phyloP scores from a whole-genome alignment of 2,797 vertebrate genomes.

The Iguana delicatissima region DNA sequence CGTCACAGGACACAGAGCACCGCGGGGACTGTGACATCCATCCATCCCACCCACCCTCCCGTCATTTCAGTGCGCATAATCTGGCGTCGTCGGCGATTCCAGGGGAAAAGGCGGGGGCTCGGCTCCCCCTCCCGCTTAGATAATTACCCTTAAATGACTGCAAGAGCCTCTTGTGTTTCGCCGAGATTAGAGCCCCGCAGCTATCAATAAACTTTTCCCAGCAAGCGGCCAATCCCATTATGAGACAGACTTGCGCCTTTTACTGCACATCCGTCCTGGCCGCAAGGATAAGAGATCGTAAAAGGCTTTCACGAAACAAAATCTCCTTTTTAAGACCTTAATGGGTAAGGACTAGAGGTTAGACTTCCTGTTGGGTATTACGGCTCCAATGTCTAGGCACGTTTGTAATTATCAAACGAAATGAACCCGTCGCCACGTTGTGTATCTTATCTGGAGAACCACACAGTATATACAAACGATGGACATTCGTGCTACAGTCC shows the following conservation, averaged over 20 bases:
- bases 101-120: slow-evolving; percentile 83
- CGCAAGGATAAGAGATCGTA: slow-evolving; percentile 66
- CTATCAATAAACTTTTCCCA: slow-evolving; percentile 85
- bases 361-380: slow-evolving; percentile 15
- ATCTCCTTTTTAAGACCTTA: slow-evolving; percentile 34
- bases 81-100: slow-evolving; percentile 85
- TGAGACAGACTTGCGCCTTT: slow-evolving; percentile 71
- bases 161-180: slow-evolving; percentile 86
- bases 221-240: slow-evolving; percentile 80
- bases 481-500: not conserved
- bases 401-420: not conserved
- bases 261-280: slow-evolving; percentile 78
- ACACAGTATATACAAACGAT: not conserved
- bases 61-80: slow-evolving; percentile 60
- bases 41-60: not conserved
- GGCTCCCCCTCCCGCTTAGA: slow-evolving; percentile 79
- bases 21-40: slow-evolving; percentile 3
- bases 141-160: slow-evolving; percentile 91
- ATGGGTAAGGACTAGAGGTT: slow-evolving; percentile 30
- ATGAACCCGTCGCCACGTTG: not conserved
- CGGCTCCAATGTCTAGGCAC: not conserved
- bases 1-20: slow-evolving; percentile 68
- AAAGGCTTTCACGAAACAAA: slow-evolving; percentile 66
- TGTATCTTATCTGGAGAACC: not conserved
- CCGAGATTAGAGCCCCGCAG: slow-evolving; percentile 90